phyloP scores from a whole-genome alignment of 2,113 vertebrate genomes.

The Hiodon alosoides region DNA sequence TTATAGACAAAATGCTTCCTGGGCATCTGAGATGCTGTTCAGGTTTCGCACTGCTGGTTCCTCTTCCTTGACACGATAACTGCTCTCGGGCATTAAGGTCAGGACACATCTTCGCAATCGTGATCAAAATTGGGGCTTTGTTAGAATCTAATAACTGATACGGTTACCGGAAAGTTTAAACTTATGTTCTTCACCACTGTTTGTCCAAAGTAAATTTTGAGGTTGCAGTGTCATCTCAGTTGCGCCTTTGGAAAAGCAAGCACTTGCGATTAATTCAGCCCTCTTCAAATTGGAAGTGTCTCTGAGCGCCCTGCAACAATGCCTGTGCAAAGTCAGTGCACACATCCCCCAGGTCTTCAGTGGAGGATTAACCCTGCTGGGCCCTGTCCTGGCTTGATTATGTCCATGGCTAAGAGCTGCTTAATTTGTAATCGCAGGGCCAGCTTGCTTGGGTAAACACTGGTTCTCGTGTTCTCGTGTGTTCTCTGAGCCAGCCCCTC shows the following conservation, averaged over 20 bases:
- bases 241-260: no score
- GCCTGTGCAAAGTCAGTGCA: neutral
- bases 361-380: slow-evolving; percentile 48
- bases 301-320: neutral
- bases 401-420: slow-evolving; percentile 61
- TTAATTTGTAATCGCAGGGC: slow-evolving; percentile 63
- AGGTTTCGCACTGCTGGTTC: no score
- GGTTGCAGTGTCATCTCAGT: neutral
- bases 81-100: no score
- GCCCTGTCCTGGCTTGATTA: slow-evolving; percentile 53
- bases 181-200: no score
- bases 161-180: no score
- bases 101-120: no score
- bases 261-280: neutral
- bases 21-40: no score
- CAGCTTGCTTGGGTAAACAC: slow-evolving; percentile 39
- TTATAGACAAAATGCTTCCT: no score
- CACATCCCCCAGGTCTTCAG: neutral
- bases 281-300: neutral
- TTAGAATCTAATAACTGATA: no score
- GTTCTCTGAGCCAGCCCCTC: slow-evolving; percentile 12
- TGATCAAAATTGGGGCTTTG: no score
- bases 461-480: neutral
- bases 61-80: no score
- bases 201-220: neutral